These are phyloP conservation scores for Halictus ligatus DNA, from an alignment of 2,888 invertebrate species.

Conservation along the genomic window DNA sequence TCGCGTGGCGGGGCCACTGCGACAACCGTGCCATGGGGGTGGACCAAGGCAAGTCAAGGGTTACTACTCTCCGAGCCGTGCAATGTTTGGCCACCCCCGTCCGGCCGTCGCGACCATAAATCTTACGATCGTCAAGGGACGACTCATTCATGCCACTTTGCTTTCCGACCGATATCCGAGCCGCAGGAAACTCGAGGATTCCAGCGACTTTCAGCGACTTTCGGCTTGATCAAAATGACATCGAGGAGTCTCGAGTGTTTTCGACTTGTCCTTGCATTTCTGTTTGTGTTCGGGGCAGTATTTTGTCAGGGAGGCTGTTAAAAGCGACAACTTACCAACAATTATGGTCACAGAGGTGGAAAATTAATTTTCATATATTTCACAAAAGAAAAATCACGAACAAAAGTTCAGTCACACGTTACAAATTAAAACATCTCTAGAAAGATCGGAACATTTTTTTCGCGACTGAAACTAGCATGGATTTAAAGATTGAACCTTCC, in stretches of 20 bases:
- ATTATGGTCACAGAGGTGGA: neutral
- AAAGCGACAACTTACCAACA: neutral
- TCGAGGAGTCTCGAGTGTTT: conserved; percentile 15
- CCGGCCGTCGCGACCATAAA: conserved; percentile 81
- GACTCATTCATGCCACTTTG: conserved; percentile 83
- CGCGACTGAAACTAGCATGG: no score
- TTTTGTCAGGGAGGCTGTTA: neutral
- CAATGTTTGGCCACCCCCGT: conserved; percentile 72
- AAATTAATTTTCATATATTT: neutral
- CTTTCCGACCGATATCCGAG: conserved; percentile 79
- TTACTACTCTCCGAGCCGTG: conserved; percentile 75
- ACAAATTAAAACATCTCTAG: no score
- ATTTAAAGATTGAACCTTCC: no score
- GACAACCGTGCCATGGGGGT: conserved; percentile 70
- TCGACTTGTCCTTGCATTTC: neutral
- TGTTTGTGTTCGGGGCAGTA: neutral
- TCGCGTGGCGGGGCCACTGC: conserved; percentile 61
- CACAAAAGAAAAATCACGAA: neutral
- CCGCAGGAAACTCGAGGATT: conserved; percentile 64
- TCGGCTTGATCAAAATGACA: conserved; percentile 63
- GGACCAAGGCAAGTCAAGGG: conserved; percentile 81
- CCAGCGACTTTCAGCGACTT: conserved; percentile 62
- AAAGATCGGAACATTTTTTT: no score
- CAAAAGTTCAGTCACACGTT: neutral
- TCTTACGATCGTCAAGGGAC: conserved; percentile 83